These are phyloP conservation scores for Oplegnathus fasciatus DNA, from an alignment of 2,113 vertebrate genomes.

Conservation along the genomic window DNA sequence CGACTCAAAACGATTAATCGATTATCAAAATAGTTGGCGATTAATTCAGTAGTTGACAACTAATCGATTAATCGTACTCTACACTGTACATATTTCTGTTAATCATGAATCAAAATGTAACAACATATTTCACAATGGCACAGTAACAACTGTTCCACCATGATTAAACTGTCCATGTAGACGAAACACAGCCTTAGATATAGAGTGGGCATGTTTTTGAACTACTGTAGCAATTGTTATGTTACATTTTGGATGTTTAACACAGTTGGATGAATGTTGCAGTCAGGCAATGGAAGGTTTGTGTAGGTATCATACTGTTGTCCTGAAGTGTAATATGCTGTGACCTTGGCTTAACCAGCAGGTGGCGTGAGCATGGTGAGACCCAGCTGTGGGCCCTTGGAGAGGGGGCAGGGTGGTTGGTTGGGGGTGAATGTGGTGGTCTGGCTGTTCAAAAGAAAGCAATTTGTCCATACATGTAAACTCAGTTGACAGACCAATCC, in stretches of 20 bases:
- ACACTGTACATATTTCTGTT: no score
- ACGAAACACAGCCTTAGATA: background rate
- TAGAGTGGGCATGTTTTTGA: no score
- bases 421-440: background rate
- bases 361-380: slow-evolving; percentile 54
- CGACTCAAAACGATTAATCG: no score
- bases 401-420: slow-evolving; percentile 15
- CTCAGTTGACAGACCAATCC: background rate
- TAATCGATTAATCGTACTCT: no score
- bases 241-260: no score
- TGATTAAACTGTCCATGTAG: background rate
- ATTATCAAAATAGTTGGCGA: no score
- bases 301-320: background rate
- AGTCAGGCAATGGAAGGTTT: background rate
- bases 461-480: slow-evolving; percentile 22
- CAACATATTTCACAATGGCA: background rate
- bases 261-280: no score
- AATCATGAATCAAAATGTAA: background rate
- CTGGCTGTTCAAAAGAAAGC: slow-evolving; percentile 18
- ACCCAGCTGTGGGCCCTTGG: slow-evolving; percentile 16
- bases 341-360: slow-evolving; percentile 68
- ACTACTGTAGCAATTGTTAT: no score
- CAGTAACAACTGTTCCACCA: background rate
- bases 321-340: slow-evolving; percentile 8
- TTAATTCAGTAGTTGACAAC: no score